Conservation (phyloP, 2,113 vertebrate species). For the human region DNA sequence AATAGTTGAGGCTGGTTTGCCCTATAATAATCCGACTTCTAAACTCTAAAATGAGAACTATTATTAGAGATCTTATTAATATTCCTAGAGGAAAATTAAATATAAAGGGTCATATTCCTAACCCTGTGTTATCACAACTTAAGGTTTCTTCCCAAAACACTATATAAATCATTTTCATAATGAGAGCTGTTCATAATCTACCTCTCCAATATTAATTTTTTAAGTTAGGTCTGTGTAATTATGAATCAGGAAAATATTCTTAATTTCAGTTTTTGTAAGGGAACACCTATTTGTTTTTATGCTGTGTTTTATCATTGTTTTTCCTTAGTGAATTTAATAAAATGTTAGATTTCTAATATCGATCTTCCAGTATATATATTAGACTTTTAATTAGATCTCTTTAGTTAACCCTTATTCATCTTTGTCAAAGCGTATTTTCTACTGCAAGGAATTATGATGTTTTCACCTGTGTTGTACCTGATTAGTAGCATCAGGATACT, state of each 20-base stretch:
- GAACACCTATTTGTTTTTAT: slow-evolving; percentile 19
- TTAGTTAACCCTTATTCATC: slow-evolving; percentile 66
- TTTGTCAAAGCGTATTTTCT: slow-evolving; percentile 70
- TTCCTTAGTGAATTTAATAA: slow-evolving; percentile 58
- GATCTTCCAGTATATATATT: neutral
- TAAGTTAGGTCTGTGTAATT: neutral
- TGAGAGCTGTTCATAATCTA: neutral
- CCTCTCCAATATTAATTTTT: neutral
- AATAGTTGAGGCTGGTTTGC: neutral
- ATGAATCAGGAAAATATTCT: slow-evolving; percentile 52
- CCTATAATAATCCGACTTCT: slow-evolving; percentile 47
- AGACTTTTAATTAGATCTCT: slow-evolving; percentile 54
- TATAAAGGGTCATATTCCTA: neutral
- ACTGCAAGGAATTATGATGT: slow-evolving; percentile 51
- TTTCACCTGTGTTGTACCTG: slow-evolving; percentile 66
- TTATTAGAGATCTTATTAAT: slow-evolving; percentile 58
- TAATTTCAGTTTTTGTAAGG: neutral
- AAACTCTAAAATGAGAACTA: slow-evolving; percentile 50
- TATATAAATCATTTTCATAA: neutral
- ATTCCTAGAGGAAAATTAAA: slow-evolving; percentile 63
- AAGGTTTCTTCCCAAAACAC: neutral
- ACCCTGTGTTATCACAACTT: neutral
- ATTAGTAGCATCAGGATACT: slow-evolving; percentile 62
- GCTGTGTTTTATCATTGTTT: slow-evolving; percentile 60
- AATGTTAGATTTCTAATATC: slow-evolving; percentile 47